These are phyloP conservation scores for Heliconius sara DNA, from an alignment of 2,888 invertebrate genomes.

Conservation along the genomic window DNA sequence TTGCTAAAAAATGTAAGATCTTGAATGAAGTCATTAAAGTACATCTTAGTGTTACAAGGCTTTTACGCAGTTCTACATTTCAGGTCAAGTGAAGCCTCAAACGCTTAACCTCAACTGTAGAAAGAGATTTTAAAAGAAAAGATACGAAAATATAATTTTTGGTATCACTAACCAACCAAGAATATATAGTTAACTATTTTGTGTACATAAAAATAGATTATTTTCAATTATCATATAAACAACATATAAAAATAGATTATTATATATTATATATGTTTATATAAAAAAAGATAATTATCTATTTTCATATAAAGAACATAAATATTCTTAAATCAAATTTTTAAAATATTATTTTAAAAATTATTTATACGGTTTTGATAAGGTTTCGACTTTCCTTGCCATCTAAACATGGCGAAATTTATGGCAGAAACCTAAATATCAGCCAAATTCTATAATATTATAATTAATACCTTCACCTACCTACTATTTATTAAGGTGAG, in stretches of 20 bases:
- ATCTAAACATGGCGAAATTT: no score
- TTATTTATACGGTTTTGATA: not conserved
- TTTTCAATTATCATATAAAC: no score
- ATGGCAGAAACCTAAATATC: no score
- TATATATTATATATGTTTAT: no score
- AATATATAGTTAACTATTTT: not conserved
- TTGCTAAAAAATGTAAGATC: conserved; percentile 24
- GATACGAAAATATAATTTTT: conserved; percentile 6
- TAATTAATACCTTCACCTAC: no score
- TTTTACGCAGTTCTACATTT: conserved; percentile 37
- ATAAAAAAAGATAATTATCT: no score
- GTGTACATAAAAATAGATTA: not conserved
- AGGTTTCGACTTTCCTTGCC: not conserved
- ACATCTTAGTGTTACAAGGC: conserved; percentile 31
- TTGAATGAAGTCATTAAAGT: conserved; percentile 30
- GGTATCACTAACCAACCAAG: not conserved
- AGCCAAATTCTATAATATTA: no score
- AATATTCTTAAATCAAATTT: no score
- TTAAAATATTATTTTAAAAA: not conserved
- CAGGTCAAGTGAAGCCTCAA: conserved; percentile 37
- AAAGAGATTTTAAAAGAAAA: conserved; percentile 16
- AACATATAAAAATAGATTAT: no score
- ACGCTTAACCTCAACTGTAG: conserved; percentile 28
- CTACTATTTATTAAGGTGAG: not conserved
- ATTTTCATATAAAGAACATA: no score